Evolutionary conservation across 2,888 invertebrate species (phyloP), one percentile per base, ranked within the genome.

Genomic region (Zaprionus bogoriensis): DNA sequence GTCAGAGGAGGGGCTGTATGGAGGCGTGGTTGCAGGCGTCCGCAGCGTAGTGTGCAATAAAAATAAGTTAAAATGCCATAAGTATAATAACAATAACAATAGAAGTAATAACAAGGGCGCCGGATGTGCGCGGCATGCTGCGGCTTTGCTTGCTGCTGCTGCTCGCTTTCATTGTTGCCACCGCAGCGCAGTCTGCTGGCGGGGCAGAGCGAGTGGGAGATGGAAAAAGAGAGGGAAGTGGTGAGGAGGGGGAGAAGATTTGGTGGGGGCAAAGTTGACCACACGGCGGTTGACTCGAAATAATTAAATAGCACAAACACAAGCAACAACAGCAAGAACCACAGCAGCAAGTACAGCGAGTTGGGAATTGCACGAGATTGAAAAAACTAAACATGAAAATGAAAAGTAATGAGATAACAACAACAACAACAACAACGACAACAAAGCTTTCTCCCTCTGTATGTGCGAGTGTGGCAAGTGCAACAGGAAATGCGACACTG

Each of bases 71-170:
- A 74, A 84, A 71, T 73, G 61, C 73, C 57, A 67, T 73, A 53
- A 45, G 44, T 20, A 74, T 59, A 79, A 81, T 77, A 81, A 75
- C 75, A 80, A 81, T 77, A 81, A 81, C 69, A 61, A 72, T 68
- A 68, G 63, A 48, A 65, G 50, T 75, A 75, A 69, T 68, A 75
- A 54, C 27, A 50, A 27, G 46, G 22, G 22, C 14, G 46, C 61
- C 53, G 59, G 41, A 68, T 58, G 76, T 58, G 57, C 41, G 45
- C 50, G 38, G 66, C 69, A 28, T 62, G 51, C 66, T 74, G 73
- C 52, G 58, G 58, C 39, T 63, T 46, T 62, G 41, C 42, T 44
- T 14, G 32, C 23, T 36, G 22, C 27, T 14, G 9, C 12, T 28
- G 36, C 50, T 42, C 25, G 27, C 10, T 7, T 38, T 27, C 17